Conservation (phyloP, 2,113 vertebrate genomes). For the Anoura caudifer region DNA sequence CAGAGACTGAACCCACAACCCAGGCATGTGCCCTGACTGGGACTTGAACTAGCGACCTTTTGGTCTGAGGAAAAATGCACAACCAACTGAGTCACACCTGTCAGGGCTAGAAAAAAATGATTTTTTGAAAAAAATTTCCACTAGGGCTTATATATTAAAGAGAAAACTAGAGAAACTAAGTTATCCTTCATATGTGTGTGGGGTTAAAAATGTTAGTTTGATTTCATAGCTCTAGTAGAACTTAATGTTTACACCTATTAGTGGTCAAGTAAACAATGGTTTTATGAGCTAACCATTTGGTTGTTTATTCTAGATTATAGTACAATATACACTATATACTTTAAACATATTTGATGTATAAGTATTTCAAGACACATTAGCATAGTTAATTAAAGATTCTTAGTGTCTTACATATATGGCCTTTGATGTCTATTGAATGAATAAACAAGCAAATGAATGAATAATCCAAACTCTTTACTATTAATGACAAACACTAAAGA, state of each 20-base stretch:
- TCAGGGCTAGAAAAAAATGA: not conserved
- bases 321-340: not conserved
- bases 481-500: not conserved
- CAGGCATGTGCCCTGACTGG: too few relatives aligned
- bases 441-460: conserved; percentile 2
- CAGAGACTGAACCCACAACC: too few relatives aligned
- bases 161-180: not conserved
- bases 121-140: not conserved
- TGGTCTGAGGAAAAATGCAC: too few relatives aligned
- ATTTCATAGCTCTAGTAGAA: not conserved
- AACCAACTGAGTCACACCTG: too few relatives aligned
- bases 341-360: not conserved
- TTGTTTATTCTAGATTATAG: not conserved
- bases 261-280: not conserved
- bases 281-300: not conserved
- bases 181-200: not conserved
- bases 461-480: not conserved
- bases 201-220: not conserved
- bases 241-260: not conserved
- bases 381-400: not conserved
- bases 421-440: not conserved
- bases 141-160: not conserved
- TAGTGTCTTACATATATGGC: not conserved
- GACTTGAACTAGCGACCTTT: too few relatives aligned
- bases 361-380: not conserved